Evolutionary conservation across 2,113 vertebrate species (phyloP).

Genomic region (Carollia perspicillata): DNA sequence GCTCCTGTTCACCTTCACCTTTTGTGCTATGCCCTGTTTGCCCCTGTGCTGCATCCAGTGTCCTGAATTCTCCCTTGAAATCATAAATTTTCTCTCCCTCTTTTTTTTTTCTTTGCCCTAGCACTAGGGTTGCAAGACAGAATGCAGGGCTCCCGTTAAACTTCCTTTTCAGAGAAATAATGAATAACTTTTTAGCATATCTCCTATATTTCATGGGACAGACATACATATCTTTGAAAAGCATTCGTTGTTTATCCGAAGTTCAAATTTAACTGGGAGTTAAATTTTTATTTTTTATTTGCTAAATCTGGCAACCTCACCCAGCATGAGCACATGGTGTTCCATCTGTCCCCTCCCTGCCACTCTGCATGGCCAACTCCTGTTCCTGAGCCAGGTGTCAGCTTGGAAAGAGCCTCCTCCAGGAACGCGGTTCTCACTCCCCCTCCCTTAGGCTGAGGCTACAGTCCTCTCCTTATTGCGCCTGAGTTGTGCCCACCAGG

Average conservation of each 20-base stretch:
- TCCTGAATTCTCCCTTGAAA: background rate
- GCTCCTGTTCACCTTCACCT: background rate
- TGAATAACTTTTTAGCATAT: background rate
- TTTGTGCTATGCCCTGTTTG: background rate
- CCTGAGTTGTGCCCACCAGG: background rate
- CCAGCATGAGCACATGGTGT: background rate
- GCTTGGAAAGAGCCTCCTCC: background rate
- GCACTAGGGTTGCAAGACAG: background rate
- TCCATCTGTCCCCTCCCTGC: background rate
- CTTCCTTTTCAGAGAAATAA: background rate
- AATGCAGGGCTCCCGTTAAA: background rate
- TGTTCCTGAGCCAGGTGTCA: background rate
- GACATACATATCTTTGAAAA: background rate
- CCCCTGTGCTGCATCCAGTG: background rate
- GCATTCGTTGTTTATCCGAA: background rate
- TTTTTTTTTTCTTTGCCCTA: background rate
- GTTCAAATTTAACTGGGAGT: conserved; percentile 20
- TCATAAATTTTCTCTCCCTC: background rate
- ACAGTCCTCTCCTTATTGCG: background rate
- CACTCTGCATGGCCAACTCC: background rate
- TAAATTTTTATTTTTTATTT: conserved; percentile 16
- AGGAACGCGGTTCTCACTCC: background rate
- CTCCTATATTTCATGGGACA: background rate
- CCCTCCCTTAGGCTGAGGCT: background rate
- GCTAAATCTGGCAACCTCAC: background rate